Base-by-base conservation (phyloP, 2,797 vertebrate genomes). In the Aselliscus stoliczkanus region DNA sequence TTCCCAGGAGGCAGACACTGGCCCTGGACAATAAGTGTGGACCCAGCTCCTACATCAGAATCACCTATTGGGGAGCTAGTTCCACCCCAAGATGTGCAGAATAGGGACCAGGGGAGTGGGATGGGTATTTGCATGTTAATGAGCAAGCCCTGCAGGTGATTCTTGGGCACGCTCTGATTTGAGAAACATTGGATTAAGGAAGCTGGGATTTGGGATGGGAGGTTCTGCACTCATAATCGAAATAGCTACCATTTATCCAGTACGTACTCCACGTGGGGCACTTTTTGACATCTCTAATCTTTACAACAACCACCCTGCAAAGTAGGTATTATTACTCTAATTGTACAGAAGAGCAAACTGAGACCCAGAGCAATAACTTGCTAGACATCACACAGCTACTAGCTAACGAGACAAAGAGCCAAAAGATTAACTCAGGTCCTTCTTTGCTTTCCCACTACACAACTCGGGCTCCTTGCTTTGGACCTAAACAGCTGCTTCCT, bases 351-450 rank as follows among this genome's bases (percentile, higher is more conserved):
- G 96, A 94, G 69, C 77, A 96, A 82, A 92, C 89, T n/a, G 88
- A 97, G 96, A 93, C 92, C 81, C 81, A 56, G 84, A 94, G 69
- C 93, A 93, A 96, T 94, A 92, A 88, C 87, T 95, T 93, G 50
- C 84, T 62, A 89, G 92, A 62, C 80, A 73, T 60, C 77, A 54
- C 76, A 23, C 56, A 60, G 94, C 70, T 56, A 90, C 20, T 56
- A 54, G 94, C 70, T 56, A 90, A 92, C 0, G 5, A 94, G 87
- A 85, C 81, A 85, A 69, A 82, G 67, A 92, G 82, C 70, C 72
- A 50, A 17, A 37, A 34, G 21, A 65, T 34, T 39, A 87, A 47
- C 58, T 50, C 60, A 0, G 7, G 79, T 25, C 86, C 73, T 72
- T 50, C 42, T 25, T 42, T 6, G 50, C 81, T 62, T 76, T 47